Evolutionary conservation across 2,113 vertebrate species (phyloP).

Genomic region (Thunnus thynnus): DNA sequence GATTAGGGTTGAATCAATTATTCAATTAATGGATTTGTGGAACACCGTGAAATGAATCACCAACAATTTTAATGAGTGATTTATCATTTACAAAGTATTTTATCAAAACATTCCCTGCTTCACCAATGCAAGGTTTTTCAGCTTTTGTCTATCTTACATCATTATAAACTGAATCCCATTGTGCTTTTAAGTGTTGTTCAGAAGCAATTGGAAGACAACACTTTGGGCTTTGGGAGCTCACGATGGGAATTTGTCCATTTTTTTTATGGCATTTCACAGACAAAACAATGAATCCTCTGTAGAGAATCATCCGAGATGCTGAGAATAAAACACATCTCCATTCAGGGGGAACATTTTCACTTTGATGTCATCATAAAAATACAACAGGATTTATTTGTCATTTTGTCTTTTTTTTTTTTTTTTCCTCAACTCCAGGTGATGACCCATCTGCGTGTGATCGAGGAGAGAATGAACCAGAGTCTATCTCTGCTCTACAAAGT

Average conservation of each 20-base stretch:
- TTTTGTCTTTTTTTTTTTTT: not conserved
- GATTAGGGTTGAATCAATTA: constrained; percentile 12
- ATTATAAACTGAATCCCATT: not conserved
- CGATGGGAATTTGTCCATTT: not conserved
- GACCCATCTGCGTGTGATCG: constrained; percentile 98
- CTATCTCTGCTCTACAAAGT: constrained; percentile 98
- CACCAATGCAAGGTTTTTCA: not conserved
- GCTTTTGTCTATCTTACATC: not conserved
- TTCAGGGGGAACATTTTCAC: not conserved
- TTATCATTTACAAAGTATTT: not conserved
- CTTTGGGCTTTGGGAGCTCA: not conserved
- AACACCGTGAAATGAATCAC: not conserved
- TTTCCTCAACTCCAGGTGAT: constrained; percentile 87
- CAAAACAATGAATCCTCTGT: too few relatives aligned
- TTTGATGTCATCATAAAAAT: not conserved
- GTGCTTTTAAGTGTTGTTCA: not conserved
- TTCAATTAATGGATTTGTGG: constrained; percentile 28
- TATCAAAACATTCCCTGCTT: not conserved
- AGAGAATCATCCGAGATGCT: not conserved
- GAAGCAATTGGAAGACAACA: not conserved
- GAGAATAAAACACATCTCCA: not conserved
- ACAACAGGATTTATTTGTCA: not conserved
- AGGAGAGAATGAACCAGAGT: constrained; percentile 99
- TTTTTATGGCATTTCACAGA: not conserved
- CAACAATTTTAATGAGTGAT: constrained; percentile 6